phyloP scores from a whole-genome alignment of 1,140 invertebrate species.

The Aethina tumida region DNA sequence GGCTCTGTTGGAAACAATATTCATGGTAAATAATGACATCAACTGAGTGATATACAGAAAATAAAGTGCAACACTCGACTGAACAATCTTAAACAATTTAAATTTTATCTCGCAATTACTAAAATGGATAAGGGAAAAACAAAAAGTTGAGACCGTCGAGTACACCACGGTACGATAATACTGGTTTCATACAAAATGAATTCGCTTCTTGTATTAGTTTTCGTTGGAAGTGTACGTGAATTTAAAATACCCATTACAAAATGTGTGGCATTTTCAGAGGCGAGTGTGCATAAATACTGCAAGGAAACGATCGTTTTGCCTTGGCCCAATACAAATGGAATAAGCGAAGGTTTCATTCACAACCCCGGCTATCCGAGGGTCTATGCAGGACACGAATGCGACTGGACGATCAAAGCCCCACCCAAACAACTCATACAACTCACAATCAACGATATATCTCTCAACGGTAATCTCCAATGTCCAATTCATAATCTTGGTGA shows the following conservation, averaged over 20 bases:
- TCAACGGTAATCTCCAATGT: conserved; percentile 40
- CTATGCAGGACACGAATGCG: conserved; percentile 46
- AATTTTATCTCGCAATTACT: background rate
- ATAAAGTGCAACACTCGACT: background rate
- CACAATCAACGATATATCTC: conserved; percentile 46
- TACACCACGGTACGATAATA: background rate
- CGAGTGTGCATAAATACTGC: conserved; percentile 39
- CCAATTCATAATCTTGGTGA: too few species aligned
- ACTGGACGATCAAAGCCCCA: conserved; percentile 42
- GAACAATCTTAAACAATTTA: background rate
- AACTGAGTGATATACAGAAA: background rate
- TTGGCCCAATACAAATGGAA: conserved; percentile 28
- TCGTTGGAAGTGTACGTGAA: too few species aligned
- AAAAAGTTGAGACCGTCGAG: too few species aligned
- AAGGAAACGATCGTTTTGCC: conserved; percentile 40
- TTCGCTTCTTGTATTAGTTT: background rate
- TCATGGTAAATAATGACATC: background rate
- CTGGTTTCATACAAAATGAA: background rate
- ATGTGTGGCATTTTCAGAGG: conserved; percentile 24
- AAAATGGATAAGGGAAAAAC: background rate
- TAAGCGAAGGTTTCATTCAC: conserved; percentile 43
- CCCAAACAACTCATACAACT: conserved; percentile 43
- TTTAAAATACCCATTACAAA: background rate
- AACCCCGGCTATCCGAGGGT: conserved; percentile 53
- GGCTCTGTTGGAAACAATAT: background rate